Evolutionary conservation across 2,888 invertebrate genomes (phyloP).

Genomic region (Stegophylla sp.): DNA sequence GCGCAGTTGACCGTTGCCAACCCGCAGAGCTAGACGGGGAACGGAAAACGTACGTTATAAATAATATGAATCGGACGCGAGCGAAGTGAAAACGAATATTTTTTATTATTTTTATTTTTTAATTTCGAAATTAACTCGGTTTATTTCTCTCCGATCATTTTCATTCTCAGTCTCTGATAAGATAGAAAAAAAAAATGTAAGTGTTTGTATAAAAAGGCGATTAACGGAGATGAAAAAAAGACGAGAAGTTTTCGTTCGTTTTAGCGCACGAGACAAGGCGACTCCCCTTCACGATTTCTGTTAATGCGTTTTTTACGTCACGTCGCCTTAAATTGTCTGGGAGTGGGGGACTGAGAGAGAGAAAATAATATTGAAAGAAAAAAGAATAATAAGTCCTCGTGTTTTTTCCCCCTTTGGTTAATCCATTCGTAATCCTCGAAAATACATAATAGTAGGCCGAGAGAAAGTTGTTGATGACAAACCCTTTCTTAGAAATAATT

Average conservation of each 20-base stretch:
- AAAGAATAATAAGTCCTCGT: slow-evolving; percentile 43
- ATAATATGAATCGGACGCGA: slow-evolving; percentile 36
- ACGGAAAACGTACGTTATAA: neutral
- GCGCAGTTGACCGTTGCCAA: slow-evolving; percentile 43
- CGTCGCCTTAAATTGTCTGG: neutral
- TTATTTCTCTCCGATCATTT: neutral
- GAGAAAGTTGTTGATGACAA: slow-evolving; percentile 38
- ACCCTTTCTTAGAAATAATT: slow-evolving; percentile 29
- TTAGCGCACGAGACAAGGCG: slow-evolving; percentile 22
- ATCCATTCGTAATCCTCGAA: slow-evolving; percentile 51
- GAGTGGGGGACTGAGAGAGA: too few relatives aligned
- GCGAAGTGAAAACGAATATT: slow-evolving; percentile 13
- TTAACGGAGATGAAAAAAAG: slow-evolving; percentile 29
- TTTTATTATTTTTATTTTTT: too few relatives aligned
- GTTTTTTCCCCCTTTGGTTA: slow-evolving; percentile 15
- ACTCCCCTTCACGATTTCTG: slow-evolving; percentile 19
- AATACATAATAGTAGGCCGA: slow-evolving; percentile 25
- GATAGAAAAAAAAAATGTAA: neutral
- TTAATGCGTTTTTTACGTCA: slow-evolving; percentile 52
- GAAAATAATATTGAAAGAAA: slow-evolving; percentile 25
- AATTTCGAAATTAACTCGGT: neutral
- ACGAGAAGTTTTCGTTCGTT: slow-evolving; percentile 44
- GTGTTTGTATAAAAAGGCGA: slow-evolving; percentile 13
- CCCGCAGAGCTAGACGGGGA: slow-evolving; percentile 32
- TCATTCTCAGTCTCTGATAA: neutral